Percentiles rank a stretch among this genome's conserved stretches.
These are phyloP conservation scores for Amphiprion percula DNA, from an alignment of 2,113 vertebrate species.

Conservation along the genomic window DNA sequence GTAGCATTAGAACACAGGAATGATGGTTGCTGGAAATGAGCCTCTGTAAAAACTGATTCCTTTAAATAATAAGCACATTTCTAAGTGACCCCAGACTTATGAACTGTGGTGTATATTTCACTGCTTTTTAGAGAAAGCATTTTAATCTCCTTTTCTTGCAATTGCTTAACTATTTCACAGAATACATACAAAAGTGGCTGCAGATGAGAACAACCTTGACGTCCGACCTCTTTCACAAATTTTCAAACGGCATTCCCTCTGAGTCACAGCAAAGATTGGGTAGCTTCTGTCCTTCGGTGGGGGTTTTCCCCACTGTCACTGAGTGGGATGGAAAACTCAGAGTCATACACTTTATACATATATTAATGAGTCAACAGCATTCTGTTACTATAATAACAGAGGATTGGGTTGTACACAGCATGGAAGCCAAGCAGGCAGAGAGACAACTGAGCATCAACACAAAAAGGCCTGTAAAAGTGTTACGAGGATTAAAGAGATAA, in stretches of 20 bases:
- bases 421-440: constrained; percentile 16
- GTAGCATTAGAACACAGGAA: no score
- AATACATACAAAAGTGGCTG: constrained; percentile 23
- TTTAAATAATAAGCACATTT: no score
- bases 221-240: constrained; percentile 60
- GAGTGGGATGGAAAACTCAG: constrained; percentile 54
- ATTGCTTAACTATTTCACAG: background rate
- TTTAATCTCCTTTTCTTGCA: background rate
- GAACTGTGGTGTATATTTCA: background rate
- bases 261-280: constrained; percentile 52
- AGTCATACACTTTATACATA: constrained; percentile 48
- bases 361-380: constrained; percentile 59
- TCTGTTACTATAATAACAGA: constrained; percentile 62
- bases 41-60: no score
- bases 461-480: constrained; percentile 8
- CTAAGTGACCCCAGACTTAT: no score
- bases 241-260: constrained; percentile 57
- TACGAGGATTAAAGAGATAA: constrained; percentile 15
- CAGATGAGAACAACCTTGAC: constrained; percentile 59
- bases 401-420: constrained; percentile 40
- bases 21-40: no score
- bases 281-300: constrained; percentile 28
- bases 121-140: background rate
- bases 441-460: background rate
- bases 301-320: constrained; percentile 60